Evolutionary conservation across 2,888 invertebrate genomes (phyloP), one percentile per base, ranked within the genome.

Genomic region (Pseudanteris insignis): DNA sequence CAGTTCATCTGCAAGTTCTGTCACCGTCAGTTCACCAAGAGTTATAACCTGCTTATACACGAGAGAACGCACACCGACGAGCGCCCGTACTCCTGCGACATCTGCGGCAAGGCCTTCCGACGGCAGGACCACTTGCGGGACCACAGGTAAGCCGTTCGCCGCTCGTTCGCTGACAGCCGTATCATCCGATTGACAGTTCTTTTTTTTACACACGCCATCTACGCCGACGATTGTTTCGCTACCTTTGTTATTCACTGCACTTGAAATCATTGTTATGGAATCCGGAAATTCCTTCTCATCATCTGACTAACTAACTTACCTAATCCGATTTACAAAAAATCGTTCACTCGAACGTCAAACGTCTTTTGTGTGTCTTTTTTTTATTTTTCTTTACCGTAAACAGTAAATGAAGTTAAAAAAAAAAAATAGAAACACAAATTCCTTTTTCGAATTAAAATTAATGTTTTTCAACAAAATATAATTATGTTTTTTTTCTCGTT

Each of bases 1-100:
- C 96, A 97, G 84, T 97, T 94, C 83, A 94, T 97, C 81, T 98
- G 97, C 88, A 94, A 94, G 83, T 97, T 92, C 85, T 98, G 97
- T 85, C 92, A 92, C 82, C 88, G 97, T 78, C 89, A 96, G 81
- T 98, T 98, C 86, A 96, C 95, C 79, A 98, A 98, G 85, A 92
- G 94, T 70, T 98, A 98, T 86, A 98, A 98, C 84, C 86, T 98
- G 81, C 89, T 97, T 87, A 97, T 98, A 76, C 97, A 98, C 86
- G 97, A 97, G 82, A 87, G 96, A 81, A 96, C 96, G 74, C 97
- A 98, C 86, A 94, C 96, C 81, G 91, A 91, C 65, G 96, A 97
- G 84, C 86, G 96, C 76, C 94, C 96, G 51, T 98, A 94, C 84
- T 91, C 93, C 75, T 98, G 97, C 84, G 96, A 97, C 82, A 92